Evolutionary conservation across 2,888 invertebrate species (phyloP), one percentile per base, ranked within the genome.

Genomic region (Leucophora obtusa): DNA sequence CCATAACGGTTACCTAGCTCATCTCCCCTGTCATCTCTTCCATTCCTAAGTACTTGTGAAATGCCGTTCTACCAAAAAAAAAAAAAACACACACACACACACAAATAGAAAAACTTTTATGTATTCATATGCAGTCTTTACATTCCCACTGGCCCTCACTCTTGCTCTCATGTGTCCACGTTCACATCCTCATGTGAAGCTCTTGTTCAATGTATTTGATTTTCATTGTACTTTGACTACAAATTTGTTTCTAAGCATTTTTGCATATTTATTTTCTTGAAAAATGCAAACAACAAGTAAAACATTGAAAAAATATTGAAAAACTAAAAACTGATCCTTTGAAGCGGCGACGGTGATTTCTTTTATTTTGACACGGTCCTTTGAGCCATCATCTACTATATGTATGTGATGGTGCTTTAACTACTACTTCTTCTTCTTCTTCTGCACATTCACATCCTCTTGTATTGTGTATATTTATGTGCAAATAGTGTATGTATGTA

Each of bases 191-290:
- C 28, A 28, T 28, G 66, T 51, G 21, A 78, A 78, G 56, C 71
- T 63, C 75, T 68, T 80, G 75, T 71, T 72, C 47, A 72, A 74
- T 53, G 68, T 72, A 63, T 76, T 72, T 68, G 72, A 80, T 79
- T 79, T 72, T 76, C 73, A 81, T 81, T 81, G 73, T 74, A 74
- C 70, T 76, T 80, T 69, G 68, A 75, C 72, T 66, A 77, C 81
- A 81, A 81, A 81, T 81, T 81, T 81, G 81, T 81, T 81, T 81
- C 81, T 81, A 81, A 81, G 81, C 81, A 81, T 81, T 81, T 78
- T 81, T 81, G 81, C 81, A 81, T 74, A 77, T 81, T 81, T 81
- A 70, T 77, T 81, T 81, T 77, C 77, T 81, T 81, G 70, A 43
- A 81, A 71, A 81, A 77, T 81, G 81, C 81, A 81, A 81, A 81